phyloP scores from a whole-genome alignment of 2,113 vertebrate genomes.

The Eupsittula cactorum region DNA sequence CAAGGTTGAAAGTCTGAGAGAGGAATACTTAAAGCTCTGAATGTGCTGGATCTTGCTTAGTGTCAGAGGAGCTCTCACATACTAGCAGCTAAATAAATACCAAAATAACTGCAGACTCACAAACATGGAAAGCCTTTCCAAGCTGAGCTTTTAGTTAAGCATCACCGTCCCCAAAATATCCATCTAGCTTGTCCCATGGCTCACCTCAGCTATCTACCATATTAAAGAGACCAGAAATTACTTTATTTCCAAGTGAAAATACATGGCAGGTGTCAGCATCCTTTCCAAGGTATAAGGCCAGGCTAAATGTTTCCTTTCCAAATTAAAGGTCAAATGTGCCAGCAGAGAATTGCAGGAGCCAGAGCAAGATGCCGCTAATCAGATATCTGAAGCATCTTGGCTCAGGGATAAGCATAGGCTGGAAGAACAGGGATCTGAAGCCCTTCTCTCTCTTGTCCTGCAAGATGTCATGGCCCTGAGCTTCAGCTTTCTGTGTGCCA shows the following conservation, averaged over 20 bases:
- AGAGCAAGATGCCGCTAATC: not conserved
- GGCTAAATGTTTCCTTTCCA: not conserved
- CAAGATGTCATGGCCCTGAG: fast-evolving
- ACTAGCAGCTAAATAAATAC: not conserved
- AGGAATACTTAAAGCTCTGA: not conserved
- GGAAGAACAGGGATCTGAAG: not conserved
- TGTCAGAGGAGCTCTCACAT: not conserved
- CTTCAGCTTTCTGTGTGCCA: not conserved
- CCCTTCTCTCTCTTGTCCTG: not conserved
- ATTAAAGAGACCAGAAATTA: not conserved
- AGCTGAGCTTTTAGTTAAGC: not conserved
- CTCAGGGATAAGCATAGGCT: fast-evolving
- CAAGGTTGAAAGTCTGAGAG: not conserved
- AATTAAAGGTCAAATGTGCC: not conserved
- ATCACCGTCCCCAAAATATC: not conserved
- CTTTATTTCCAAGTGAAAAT: not conserved
- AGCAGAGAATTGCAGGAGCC: not conserved
- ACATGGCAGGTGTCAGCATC: not conserved
- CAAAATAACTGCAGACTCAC: not conserved
- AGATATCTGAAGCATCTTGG: not conserved
- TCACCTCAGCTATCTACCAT: not conserved
- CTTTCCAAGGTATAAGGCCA: not conserved
- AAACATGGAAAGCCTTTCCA: not conserved
- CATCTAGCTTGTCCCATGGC: not conserved
- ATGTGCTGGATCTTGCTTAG: not conserved